Base-by-base conservation (phyloP, 2,888 invertebrate genomes). In the Tipula confusa region DNA sequence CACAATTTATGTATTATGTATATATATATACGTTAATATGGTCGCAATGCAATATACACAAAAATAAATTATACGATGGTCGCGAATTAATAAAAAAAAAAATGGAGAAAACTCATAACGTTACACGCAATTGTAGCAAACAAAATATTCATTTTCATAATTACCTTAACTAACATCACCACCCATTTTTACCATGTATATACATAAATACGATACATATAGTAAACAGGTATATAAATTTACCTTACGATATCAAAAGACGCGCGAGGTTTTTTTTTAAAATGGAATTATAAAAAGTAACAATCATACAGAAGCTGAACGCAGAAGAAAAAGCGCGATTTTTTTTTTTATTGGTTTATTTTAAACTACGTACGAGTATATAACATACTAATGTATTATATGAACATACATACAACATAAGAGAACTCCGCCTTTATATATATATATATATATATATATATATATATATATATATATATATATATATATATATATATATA, bases 301-400 rank as follows among this genome's bases (percentile, higher is more conserved):
- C 64, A 64, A 64, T 64, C 64, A 64, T 64, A 64, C 64, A 64
- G 64, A 64, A 64, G 64, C 64, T 64, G 64, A 64, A 64, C 64
- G 64, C 64, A 64, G 64, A 64, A 64, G 9, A 64, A 64, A 64
- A 7, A 64, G 9, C 64, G 64, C 64, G 64, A 64, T 64, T 64
- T 64, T 64, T 24, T 18, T 64, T 64, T 64, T 64, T 64, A 64
- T 64, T 64, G 64, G 64, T 24, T 38, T 38, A 38, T 38, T 13
- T 38, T 64, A 43, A 43, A 43, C 43, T 64, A 64, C 13, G 15
- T 43, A 36, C 5, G 13, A n/a, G 15, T n/a, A n/a, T 43, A 64
- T 64, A 7, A 7, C 24, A 64, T 64, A 43, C 15, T 15, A n/a
- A 15, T 43, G 43, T 43, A 43, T 43, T n/a, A n/a, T n/a, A n/a